Base-by-base conservation (phyloP, 2,888 invertebrate species). In the Leptothorax acervorum region DNA sequence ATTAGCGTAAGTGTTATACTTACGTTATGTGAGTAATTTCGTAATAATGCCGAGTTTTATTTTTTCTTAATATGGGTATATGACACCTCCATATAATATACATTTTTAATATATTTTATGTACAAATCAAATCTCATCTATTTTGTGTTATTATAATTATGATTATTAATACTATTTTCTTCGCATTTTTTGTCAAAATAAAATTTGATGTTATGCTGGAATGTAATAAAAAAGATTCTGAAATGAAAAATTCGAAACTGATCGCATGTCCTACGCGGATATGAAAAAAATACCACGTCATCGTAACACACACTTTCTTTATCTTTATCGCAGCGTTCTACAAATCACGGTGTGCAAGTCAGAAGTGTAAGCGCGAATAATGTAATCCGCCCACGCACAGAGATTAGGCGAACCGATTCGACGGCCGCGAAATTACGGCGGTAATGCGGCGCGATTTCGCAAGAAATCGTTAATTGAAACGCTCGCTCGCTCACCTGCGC, bases 391-490 rank as follows among this genome's bases (percentile, higher is more conserved):
- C 93, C 89, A 88, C 87, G 92, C 89, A 93, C 91, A 92, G 87
- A 90, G 88, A 91, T 89, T 88, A 88, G 87, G 85, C 84, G 39
- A 62, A 84, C 90, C 53, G 53, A 55, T 90, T 89, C 89, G 86
- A 74, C 83, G 87, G 83, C 76, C 86, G 87, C 88, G 88, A 88
- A 78, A 75, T 71, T 55, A 42, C 18, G 48, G 79, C 48, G 86
- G 82, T 93, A 94, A 93, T 93, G 91, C 88, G 90, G 89, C 92
- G 92, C 92, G 93, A 94, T 94, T 94, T 93, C 79, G 65, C 60
- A 70, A 79, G 79, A 81, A 81, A 81, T 81, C 35, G 39, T 70
- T 79, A 79, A 79, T 79, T 81, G 79, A 81, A 81, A 81, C 39
- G 18, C 71, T 39, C 48, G 70, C 66, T 45, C 35, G 68, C 66